Conservation (phyloP, 1,140 invertebrate species). For the Drosophila sechellia region DNA sequence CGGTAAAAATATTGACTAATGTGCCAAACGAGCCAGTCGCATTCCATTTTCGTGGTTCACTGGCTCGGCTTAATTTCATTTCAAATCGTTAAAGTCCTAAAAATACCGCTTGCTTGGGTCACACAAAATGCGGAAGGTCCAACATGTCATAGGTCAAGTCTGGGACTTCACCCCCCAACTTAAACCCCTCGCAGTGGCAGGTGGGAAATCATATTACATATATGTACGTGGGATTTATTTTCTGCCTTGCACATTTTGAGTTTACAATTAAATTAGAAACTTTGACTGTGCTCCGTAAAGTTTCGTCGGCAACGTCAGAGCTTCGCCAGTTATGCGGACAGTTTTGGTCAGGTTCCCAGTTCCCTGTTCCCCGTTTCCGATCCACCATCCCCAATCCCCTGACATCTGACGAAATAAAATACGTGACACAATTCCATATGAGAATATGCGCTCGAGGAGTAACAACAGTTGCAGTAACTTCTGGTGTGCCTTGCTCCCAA, state of each 20-base stretch:
- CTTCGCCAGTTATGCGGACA: constrained; percentile 35
- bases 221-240: constrained; percentile 49
- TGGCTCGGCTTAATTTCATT: constrained; percentile 62
- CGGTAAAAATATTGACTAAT: constrained; percentile 56
- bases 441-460: constrained; percentile 19
- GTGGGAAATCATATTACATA: constrained; percentile 42
- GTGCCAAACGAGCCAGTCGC: constrained; percentile 35
- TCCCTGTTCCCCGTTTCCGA: neutral
- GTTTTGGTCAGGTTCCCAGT: constrained; percentile 4
- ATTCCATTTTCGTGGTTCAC: constrained; percentile 50
- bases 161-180: neutral
- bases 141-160: constrained; percentile 52
- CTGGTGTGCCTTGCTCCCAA: constrained; percentile 9
- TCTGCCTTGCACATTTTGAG: constrained; percentile 47
- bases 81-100: constrained; percentile 55
- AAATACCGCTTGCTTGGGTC: constrained; percentile 38
- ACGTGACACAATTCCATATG: constrained; percentile 68
- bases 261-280: constrained; percentile 77
- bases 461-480: constrained; percentile 23
- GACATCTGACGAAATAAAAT: constrained; percentile 62
- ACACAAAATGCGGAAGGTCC: constrained; percentile 39
- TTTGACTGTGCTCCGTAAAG: constrained; percentile 37
- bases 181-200: neutral
- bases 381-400: constrained; percentile 1
- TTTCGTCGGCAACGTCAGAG: constrained; percentile 45